Evolutionary conservation across 2,888 invertebrate species (phyloP).

Genomic region (Ochropleura plecta): DNA sequence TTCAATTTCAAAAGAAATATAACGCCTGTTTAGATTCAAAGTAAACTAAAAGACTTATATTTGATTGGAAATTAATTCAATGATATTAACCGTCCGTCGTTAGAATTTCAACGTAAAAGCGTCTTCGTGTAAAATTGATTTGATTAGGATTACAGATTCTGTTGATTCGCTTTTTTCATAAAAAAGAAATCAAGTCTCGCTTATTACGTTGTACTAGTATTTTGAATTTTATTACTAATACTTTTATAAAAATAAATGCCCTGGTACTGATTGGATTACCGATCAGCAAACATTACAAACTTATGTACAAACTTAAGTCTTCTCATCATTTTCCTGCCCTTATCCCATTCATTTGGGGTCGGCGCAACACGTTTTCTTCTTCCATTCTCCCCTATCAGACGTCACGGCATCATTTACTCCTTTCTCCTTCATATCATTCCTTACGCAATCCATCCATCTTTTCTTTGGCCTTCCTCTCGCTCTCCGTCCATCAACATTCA

Average conservation of each 20-base stretch:
- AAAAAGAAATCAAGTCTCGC: neutral
- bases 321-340: too few relatives aligned
- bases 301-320: neutral
- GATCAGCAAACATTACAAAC: neutral
- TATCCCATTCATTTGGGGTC: too few relatives aligned
- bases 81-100: conserved; percentile 41
- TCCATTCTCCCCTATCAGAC: too few relatives aligned
- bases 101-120: conserved; percentile 29
- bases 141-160: conserved; percentile 50
- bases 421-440: too few relatives aligned
- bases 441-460: too few relatives aligned
- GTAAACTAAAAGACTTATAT: conserved; percentile 36
- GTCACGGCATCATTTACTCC: too few relatives aligned
- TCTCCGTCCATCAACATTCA: too few relatives aligned
- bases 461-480: too few relatives aligned
- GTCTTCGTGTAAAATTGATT: conserved; percentile 43
- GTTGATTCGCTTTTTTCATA: conserved; percentile 4
- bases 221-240: neutral
- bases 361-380: too few relatives aligned
- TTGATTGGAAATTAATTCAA: conserved; percentile 57
- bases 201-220: neutral
- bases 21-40: conserved; percentile 21
- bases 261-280: too few relatives aligned
- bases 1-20: conserved; percentile 39
- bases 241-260: neutral